Base-by-base conservation (phyloP, 2,888 invertebrate genomes). In the Reticulitermes lucifugus region DNA sequence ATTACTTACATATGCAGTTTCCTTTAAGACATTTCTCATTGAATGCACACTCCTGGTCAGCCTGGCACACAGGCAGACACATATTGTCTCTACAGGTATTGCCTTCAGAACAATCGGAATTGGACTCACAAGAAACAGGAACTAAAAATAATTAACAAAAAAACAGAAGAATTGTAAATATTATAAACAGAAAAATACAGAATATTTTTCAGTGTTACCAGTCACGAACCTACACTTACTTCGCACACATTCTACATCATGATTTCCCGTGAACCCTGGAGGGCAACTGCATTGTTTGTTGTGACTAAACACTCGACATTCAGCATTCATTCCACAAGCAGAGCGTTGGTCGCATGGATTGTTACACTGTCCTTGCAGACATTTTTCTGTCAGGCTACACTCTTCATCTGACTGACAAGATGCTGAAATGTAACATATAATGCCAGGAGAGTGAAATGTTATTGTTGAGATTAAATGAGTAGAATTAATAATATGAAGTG, bases 1-100 rank as follows among this genome's bases (percentile, higher is more conserved):
- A 25, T 9, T 88, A 94, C 95, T 93, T 92, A 95, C 95, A 91
- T 89, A 96, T 94, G 90, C 98, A 98, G 89, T 94, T 95, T 88
- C 95, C 96, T 89, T 94, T 93, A 14, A 96, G 92, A 91, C 98
- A 98, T 90, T 97, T 96, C 91, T 98, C 98, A 89, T 98, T 98
- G 86, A 96, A 93, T 5, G 97, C 98, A 90, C 98, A 98, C 87
- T 96, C 94, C 88, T 95, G 95, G 90, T 98, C 97, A 25, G 91
- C 92, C 60, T 91, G 91, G 89, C 98, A 98, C 77, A 92, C 92
- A 7, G 96, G 96, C 86, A 96, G 92, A 89, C 98, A 98, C 91
- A 96, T 95, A 83, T 95, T 96, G 89, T 97, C 95, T 86, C 95
- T 94, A 89, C 98, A 98, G 46, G 94, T 93, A 88, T 94, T 94